phyloP scores from a whole-genome alignment of 1,140 invertebrate species.

The Brachionus koreanus region DNA sequence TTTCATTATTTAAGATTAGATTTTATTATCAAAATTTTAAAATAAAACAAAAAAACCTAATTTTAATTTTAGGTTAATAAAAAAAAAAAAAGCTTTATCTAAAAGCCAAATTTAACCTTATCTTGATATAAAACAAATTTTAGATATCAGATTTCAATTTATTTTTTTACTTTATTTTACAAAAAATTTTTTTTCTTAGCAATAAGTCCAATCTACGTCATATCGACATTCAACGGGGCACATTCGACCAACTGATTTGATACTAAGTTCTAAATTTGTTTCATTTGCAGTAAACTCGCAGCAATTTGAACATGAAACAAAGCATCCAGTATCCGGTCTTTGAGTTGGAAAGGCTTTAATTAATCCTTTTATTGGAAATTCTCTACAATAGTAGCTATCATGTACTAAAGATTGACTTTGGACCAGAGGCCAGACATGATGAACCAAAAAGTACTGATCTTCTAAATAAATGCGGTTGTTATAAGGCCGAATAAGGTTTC shows the following conservation, averaged over 20 bases:
- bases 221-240: not conserved
- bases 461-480: slow-evolving; percentile 16
- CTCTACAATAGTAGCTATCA: slow-evolving; percentile 27
- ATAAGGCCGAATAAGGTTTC: not conserved
- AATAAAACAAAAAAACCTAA: not conserved
- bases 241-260: not conserved
- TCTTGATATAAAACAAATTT: not conserved
- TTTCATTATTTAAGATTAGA: not conserved
- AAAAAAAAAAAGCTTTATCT: not conserved
- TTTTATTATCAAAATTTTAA: not conserved
- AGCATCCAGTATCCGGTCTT: not conserved
- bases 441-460: slow-evolving; percentile 33
- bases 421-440: not conserved
- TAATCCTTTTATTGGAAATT: not conserved
- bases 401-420: not conserved
- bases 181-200: not conserved
- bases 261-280: not conserved
- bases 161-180: no score
- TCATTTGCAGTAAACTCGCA: not conserved
- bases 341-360: not conserved
- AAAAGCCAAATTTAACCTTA: not conserved
- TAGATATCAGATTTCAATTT: not conserved
- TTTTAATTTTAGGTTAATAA: no score
- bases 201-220: not conserved
- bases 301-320: slow-evolving; percentile 21